phyloP scores from a whole-genome alignment of 2,797 vertebrate species.

The Eupleurogrammus muticus region DNA sequence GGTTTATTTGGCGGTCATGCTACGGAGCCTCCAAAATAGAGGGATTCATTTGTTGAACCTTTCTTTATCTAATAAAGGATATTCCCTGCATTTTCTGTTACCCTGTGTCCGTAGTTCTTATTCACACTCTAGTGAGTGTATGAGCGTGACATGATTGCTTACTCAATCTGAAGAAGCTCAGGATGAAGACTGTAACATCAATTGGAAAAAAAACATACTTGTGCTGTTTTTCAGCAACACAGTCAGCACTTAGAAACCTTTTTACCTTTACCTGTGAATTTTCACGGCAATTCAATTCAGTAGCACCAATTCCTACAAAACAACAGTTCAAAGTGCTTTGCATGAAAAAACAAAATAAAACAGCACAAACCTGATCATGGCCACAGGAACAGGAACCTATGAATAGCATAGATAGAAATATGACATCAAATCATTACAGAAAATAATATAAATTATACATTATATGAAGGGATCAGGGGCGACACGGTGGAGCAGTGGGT shows the following conservation, averaged over 20 bases:
- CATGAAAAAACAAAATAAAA: too few species aligned
- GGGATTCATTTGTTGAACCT: neutral
- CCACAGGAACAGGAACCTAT: too few species aligned
- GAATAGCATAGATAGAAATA: too few species aligned
- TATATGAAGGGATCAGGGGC: too few species aligned
- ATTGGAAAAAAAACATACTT: slow-evolving; percentile 7
- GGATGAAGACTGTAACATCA: neutral
- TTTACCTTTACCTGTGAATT: neutral
- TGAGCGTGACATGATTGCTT: neutral
- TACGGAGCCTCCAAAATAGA: neutral
- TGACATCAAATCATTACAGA: too few species aligned
- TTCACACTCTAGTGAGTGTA: neutral
- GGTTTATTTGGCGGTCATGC: too few species aligned
- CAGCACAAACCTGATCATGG: too few species aligned
- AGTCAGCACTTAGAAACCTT: neutral
- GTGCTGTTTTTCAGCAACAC: slow-evolving; percentile 6
- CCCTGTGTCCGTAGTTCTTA: neutral
- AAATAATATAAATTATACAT: too few species aligned
- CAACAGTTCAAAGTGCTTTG: too few species aligned
- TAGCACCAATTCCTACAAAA: too few species aligned
- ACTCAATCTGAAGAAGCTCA: neutral
- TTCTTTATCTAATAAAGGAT: neutral
- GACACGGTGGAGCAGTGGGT: too few species aligned
- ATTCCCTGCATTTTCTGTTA: neutral
- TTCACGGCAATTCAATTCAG: too few species aligned